A percentile compares a stretch with the other conserved stretches of the same genome.
Evolutionary conservation across 2,888 invertebrate genomes (phyloP).

Genomic region (Spodoptera exigua): DNA sequence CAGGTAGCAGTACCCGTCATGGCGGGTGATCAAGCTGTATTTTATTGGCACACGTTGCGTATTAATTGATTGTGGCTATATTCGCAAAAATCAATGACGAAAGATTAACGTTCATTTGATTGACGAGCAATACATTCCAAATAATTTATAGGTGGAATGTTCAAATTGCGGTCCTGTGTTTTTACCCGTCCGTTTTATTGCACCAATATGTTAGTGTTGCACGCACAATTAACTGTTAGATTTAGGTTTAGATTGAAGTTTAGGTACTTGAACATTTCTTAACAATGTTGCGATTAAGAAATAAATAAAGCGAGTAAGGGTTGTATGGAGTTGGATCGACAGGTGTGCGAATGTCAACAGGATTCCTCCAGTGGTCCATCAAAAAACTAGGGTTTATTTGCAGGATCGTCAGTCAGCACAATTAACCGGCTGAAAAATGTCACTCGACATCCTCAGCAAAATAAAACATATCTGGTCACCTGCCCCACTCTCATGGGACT

Average conservation of each 20-base stretch:
- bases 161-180: slow-evolving; percentile 52
- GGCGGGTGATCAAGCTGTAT: slow-evolving; percentile 51
- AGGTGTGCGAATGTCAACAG: slow-evolving; percentile 76
- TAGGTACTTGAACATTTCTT: slow-evolving; percentile 1
- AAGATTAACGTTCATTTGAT: slow-evolving; percentile 63
- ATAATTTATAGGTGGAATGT: slow-evolving; percentile 60
- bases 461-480: slow-evolving; percentile 76
- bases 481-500: slow-evolving; percentile 68
- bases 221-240: slow-evolving; percentile 31
- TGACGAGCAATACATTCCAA: slow-evolving; percentile 65
- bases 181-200: slow-evolving; percentile 45
- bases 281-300: slow-evolving; percentile 23
- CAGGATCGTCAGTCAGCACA: slow-evolving; percentile 69
- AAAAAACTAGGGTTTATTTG: slow-evolving; percentile 80
- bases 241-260: slow-evolving; percentile 18
- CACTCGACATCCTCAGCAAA: slow-evolving; percentile 79
- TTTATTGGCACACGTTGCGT: slow-evolving; percentile 45
- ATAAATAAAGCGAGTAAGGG: slow-evolving; percentile 59
- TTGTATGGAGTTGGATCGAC: slow-evolving; percentile 60
- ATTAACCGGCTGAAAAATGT: slow-evolving; percentile 85
- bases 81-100: slow-evolving; percentile 62
- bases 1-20: slow-evolving; percentile 41
- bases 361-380: slow-evolving; percentile 73
- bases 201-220: slow-evolving; percentile 25
- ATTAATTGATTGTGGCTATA: slow-evolving; percentile 52